Evolutionary conservation across 2,113 vertebrate genomes (phyloP).

Genomic region (Motacilla alba): DNA sequence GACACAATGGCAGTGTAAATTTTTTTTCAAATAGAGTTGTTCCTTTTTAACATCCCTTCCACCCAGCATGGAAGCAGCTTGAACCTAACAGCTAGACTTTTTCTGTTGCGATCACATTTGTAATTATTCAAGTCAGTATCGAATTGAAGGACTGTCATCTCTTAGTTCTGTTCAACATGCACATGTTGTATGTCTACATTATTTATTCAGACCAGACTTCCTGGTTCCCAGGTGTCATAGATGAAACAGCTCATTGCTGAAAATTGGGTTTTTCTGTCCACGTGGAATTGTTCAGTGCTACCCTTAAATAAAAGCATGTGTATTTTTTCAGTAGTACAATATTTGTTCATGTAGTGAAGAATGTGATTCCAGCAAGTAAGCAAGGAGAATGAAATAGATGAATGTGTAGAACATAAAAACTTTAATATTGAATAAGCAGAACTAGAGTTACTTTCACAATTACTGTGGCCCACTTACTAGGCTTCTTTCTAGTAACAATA

Average conservation of each 20-base stretch:
- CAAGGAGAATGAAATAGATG: neutral
- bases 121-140: neutral
- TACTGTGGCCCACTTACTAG: neutral
- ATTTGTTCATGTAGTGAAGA: constrained; percentile 12
- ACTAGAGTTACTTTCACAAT: neutral
- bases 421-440: neutral
- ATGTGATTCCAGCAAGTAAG: neutral
- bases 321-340: neutral
- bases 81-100: neutral
- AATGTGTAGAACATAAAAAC: neutral
- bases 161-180: neutral
- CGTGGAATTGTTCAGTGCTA: neutral
- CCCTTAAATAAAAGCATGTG: neutral
- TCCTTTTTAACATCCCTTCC: neutral
- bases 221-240: constrained; percentile 10
- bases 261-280: neutral
- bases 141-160: neutral
- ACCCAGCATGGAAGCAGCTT: neutral
- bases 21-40: constrained; percentile 13
- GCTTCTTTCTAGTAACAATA: neutral
- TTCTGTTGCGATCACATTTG: neutral
- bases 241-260: neutral
- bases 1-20: neutral
- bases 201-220: neutral
- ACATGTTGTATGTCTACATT: neutral